Evolutionary conservation across 2,113 vertebrate species (phyloP).

Genomic region (Atrichornis clamosus): DNA sequence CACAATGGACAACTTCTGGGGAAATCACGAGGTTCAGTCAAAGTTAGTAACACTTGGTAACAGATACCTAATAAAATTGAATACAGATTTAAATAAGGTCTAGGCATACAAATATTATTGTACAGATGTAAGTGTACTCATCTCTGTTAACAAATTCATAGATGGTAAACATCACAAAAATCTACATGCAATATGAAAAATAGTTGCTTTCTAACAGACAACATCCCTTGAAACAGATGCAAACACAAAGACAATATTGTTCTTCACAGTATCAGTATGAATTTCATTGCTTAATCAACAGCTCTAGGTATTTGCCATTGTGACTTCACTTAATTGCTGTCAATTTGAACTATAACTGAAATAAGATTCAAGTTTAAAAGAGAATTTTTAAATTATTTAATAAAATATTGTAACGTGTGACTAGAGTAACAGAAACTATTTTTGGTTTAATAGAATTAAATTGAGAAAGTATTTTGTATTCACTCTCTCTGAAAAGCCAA

Average conservation of each 20-base stretch:
- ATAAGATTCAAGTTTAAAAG: background rate
- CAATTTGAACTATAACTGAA: background rate
- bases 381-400: background rate
- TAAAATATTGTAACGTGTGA: background rate
- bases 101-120: background rate
- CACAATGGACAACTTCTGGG: background rate
- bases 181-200: background rate
- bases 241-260: background rate
- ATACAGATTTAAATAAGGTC: background rate
- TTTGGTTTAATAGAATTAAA: background rate
- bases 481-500: background rate
- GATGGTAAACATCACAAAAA: background rate
- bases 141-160: background rate
- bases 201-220: background rate
- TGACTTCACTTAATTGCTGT: background rate
- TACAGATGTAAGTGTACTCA: background rate
- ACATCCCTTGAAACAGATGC: background rate
- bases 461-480: background rate
- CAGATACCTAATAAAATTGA: background rate
- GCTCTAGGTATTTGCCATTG: background rate
- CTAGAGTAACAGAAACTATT: background rate
- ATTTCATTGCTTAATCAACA: background rate
- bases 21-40: background rate
- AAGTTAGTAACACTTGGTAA: background rate
- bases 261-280: background rate